phyloP scores from a whole-genome alignment of 2,797 vertebrate genomes.

The Coregonus sp. region DNA sequence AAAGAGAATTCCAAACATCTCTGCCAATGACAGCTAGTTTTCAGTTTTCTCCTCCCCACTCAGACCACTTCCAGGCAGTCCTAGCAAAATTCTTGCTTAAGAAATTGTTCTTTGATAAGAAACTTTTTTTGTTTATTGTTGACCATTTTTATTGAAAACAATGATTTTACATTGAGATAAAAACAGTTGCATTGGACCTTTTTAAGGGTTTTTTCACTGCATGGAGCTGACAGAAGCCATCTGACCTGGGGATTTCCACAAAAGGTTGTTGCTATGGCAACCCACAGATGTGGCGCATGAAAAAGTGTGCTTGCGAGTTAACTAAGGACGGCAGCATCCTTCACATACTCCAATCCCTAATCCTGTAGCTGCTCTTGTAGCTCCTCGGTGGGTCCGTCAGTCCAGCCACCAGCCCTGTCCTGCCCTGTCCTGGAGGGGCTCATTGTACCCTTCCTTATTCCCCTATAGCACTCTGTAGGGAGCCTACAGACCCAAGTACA shows the following conservation, averaged over 20 bases:
- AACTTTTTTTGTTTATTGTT: no score
- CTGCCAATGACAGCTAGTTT: no score
- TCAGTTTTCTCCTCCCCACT: no score
- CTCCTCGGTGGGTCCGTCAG: conserved; percentile 9
- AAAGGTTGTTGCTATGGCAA: conserved; percentile 70
- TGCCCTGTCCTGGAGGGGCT: conserved; percentile 19
- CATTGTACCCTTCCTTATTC: neutral
- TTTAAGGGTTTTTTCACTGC: conserved; percentile 26
- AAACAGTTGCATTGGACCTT: no score
- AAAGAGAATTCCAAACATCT: no score
- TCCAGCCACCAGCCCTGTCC: conserved; percentile 32
- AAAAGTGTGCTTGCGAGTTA: conserved; percentile 53
- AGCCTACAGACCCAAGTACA: conserved; percentile 21
- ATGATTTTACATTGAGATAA: no score
- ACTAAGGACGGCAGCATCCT: conserved; percentile 57
- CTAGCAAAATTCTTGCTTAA: no score
- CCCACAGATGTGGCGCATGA: conserved; percentile 73
- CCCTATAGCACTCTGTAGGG: conserved; percentile 9
- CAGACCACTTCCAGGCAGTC: no score
- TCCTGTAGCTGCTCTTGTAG: conserved; percentile 22
- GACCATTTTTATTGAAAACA: no score
- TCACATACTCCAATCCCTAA: conserved; percentile 44
- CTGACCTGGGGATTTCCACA: conserved; percentile 65
- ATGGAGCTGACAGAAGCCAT: conserved; percentile 66
- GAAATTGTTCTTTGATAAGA: no score